Base-by-base conservation (phyloP, 2,113 vertebrate species). In the Lycaon pictus region DNA sequence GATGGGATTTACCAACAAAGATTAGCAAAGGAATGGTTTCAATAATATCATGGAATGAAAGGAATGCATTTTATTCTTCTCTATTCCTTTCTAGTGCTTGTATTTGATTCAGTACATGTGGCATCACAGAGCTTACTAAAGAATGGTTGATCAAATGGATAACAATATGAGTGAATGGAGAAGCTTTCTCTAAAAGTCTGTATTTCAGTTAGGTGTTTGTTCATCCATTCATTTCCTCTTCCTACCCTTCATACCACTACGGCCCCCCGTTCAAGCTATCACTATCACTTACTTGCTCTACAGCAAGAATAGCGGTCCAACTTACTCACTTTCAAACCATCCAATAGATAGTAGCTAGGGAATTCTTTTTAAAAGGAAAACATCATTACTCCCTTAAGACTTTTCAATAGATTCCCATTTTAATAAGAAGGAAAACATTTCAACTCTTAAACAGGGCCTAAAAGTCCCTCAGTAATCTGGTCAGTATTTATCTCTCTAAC, bases 341-440 rank as follows among this genome's bases (percentile, higher is more conserved):
- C 92, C 67, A 88, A 29, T 12, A 93, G 37, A 90, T 2, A 62
- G 53, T 35, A 20, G 20, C 37, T 80, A 86, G 55, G 48, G 22
- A 80, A 74, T 79, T 13, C 90, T 88, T 84, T 88, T 86, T 37
- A 63, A 69, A 77, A 93, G 56, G 76, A 97, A 95, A 58, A 55
- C 7, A 76, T 29, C 43, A 29, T 76, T 22, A n/a, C 7, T 88
- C 7, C 48, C 55, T 20, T 62, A 65, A 90, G 15, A 91, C 17
- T 23, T 56, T 90, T 71, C 51, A 95, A 71, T 27, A 76, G 8
- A 93, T 63, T 82, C 11, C 27, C 23, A 95, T 79, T 95, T 89
- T 72, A 89, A 23, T 55, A 65, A 89, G n/a, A 92, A 74, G 69
- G 19, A 82, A 93, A 76, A 53, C 43, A 55, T n/a, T 65, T 27